These are phyloP conservation scores for Sebastes aleutianus DNA, from an alignment of 2,797 vertebrate genomes.

Conservation along the genomic window DNA sequence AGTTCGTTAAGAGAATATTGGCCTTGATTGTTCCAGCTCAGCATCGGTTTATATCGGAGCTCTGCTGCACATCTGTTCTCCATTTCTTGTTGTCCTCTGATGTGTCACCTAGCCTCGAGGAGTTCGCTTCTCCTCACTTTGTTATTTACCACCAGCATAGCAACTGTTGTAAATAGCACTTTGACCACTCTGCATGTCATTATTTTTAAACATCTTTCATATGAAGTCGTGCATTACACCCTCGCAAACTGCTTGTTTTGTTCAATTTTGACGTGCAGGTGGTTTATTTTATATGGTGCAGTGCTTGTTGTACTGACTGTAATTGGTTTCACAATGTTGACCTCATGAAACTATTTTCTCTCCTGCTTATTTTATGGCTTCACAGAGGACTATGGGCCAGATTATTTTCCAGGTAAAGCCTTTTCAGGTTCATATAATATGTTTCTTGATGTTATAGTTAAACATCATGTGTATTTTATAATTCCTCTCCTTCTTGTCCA, in stretches of 20 bases:
- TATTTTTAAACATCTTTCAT: constrained; percentile 53
- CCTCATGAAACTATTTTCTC: constrained; percentile 31
- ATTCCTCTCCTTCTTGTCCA: constrained; percentile 4
- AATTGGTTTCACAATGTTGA: constrained; percentile 34
- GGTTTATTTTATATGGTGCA: constrained; percentile 33
- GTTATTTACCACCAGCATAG: constrained; percentile 53
- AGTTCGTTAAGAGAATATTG: constrained; percentile 60
- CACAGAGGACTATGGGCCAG: constrained; percentile 68
- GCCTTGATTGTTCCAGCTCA: constrained; percentile 26
- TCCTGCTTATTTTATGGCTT: constrained; percentile 29
- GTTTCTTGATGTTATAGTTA: background rate
- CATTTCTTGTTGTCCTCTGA: constrained; percentile 49
- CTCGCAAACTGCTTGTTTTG: constrained; percentile 15
- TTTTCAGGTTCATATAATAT: background rate
- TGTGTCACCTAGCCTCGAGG: constrained; percentile 63
- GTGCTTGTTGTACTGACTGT: background rate
- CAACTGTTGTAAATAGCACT: constrained; percentile 47
- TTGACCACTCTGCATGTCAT: constrained; percentile 28
- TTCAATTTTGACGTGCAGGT: constrained; percentile 34
- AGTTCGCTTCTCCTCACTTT: constrained; percentile 13
- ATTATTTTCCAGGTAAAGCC: constrained; percentile 72
- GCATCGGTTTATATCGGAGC: constrained; percentile 28
- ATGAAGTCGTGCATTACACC: constrained; percentile 56
- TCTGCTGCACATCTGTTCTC: constrained; percentile 58
- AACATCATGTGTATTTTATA: background rate